Base-by-base conservation (phyloP, 2,113 vertebrate species). In the Nothoprocta perdicaria region DNA sequence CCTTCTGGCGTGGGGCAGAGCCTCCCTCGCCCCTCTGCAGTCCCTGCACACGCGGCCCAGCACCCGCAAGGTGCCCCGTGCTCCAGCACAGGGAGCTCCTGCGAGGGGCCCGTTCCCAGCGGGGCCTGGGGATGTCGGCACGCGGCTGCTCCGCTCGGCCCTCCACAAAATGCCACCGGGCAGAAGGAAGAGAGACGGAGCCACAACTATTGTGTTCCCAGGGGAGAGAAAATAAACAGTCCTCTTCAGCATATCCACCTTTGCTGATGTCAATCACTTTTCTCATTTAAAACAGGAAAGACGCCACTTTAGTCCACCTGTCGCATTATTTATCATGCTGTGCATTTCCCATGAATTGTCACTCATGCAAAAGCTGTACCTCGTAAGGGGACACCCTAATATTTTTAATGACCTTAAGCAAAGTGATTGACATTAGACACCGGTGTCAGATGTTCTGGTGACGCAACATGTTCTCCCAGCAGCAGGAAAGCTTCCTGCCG, bases 401-500 rank as follows among this genome's bases (percentile, higher is more conserved):
- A 97, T 97, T 97, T 97, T 98, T 97, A 97, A 98, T 97, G 97
- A 98, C 97, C 97, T 98, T 97, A 97, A 97, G 97, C 97, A 96
- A 97, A 97, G 97, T 97, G 97, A 98, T 98, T 97, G 98, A 98
- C 97, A 98, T 95, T 95, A 94, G 98, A 98, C 97, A 97, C 97
- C 80, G 24, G 97, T 98, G 97, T 98, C 98, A 98, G 97, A 97
- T 98, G 98, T 98, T 97, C 93, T 79, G 96, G 94, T 98, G 97
- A 98, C 97, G 97, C 97, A 98, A 97, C 96, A 97, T 96, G 96
- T 91, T 96, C 98, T 97, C 96, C 96, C 94, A 96, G 96, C 90
- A 96, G 97, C 96, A 96, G 97, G 95, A 97, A 96, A 96, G 97
- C 96, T 98, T 97, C 97, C 96, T 97, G 95, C 96, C 89, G 24